Conservation (phyloP, 2,888 invertebrate genomes). For the Latheticus oryzae region DNA sequence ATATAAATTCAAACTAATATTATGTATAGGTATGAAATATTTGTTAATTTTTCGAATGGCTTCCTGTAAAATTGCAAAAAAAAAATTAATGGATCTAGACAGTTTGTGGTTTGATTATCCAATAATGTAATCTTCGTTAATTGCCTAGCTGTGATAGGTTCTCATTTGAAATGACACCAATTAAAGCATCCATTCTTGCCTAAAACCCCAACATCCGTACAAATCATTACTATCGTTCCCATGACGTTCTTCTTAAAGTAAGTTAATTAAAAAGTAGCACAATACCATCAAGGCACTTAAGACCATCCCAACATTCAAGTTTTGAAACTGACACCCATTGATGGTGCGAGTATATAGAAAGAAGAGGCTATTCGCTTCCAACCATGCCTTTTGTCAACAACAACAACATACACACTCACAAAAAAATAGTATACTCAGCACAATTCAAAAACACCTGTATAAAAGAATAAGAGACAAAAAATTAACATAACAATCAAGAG, state of each 20-base stretch:
- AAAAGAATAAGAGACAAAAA: slow-evolving; percentile 65
- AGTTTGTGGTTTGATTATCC: too few relatives aligned
- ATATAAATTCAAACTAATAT: too few relatives aligned
- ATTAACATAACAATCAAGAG: slow-evolving; percentile 65
- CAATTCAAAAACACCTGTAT: slow-evolving; percentile 66
- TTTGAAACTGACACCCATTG: slow-evolving; percentile 43
- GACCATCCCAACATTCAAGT: slow-evolving; percentile 38
- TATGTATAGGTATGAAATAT: too few relatives aligned
- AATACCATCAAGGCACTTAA: slow-evolving; percentile 30
- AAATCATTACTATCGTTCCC: too few relatives aligned
- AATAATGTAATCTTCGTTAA: too few relatives aligned
- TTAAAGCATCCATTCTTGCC: too few relatives aligned
- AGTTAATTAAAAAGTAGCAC: slow-evolving; percentile 39
- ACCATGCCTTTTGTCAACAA: slow-evolving; percentile 46
- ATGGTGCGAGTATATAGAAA: slow-evolving; percentile 18
- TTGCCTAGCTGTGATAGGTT: too few relatives aligned
- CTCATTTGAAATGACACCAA: too few relatives aligned
- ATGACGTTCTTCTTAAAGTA: slow-evolving; percentile 31
- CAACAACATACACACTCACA: slow-evolving; percentile 39
- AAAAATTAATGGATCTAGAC: too few relatives aligned
- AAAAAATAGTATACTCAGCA: slow-evolving; percentile 47
- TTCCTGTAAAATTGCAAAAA: too few relatives aligned
- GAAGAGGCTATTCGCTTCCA: slow-evolving; percentile 41
- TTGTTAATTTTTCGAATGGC: too few relatives aligned
- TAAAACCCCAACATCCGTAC: too few relatives aligned